Percentiles rank a stretch among this genome's conserved stretches.
These are phyloP conservation scores for Zalophus californianus DNA, from an alignment of 2,797 vertebrate genomes.

Conservation along the genomic window DNA sequence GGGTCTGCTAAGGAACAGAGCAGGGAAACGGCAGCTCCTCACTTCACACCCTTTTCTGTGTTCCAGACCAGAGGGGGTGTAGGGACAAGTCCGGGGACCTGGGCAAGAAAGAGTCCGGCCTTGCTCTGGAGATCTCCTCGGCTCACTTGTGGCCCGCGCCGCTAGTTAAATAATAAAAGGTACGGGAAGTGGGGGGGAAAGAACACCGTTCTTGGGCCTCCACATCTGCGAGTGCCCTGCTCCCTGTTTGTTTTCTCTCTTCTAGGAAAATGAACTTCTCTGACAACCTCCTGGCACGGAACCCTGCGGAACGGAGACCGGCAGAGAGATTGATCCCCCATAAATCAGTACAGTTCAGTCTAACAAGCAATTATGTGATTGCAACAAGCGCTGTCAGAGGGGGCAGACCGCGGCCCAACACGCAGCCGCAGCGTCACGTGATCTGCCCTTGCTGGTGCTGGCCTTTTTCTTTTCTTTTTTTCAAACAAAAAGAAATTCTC, in stretches of 20 bases:
- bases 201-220: neutral
- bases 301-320: neutral
- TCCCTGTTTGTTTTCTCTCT: neutral
- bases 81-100: neutral
- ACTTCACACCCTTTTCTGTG: neutral
- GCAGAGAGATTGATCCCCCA: constrained; percentile 51
- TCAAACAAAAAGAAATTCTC: constrained; percentile 85
- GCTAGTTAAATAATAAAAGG: neutral
- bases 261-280: neutral
- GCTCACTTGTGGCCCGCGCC: neutral
- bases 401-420: constrained; percentile 71
- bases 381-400: constrained; percentile 79
- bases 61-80: neutral
- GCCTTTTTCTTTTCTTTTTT: constrained; percentile 69
- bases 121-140: neutral
- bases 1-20: neutral
- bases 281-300: constrained; percentile 54
- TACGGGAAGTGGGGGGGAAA: too few relatives aligned
- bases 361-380: constrained; percentile 81
- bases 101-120: neutral
- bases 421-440: constrained; percentile 75
- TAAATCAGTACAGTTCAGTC: constrained; percentile 61
- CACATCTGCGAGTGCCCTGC: neutral
- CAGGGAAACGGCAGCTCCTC: neutral
- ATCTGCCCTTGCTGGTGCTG: constrained; percentile 76